Conservation (phyloP, 2,797 vertebrate species). For the Sparidentex hasta region DNA sequence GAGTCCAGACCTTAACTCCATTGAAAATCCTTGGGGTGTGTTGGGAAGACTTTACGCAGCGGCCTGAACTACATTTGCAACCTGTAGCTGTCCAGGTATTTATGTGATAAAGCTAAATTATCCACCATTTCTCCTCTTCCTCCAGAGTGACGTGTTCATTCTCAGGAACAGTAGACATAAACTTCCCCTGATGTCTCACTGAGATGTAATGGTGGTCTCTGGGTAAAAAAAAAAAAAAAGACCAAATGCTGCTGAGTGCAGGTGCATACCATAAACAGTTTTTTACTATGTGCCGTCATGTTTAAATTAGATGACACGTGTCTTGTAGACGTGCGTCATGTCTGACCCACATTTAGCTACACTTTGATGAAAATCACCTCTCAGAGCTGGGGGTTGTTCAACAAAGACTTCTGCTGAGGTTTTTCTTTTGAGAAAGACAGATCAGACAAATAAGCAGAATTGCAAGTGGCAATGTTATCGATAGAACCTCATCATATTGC, state of each 20-base stretch:
- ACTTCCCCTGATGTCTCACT: slow-evolving; percentile 9
- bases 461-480: not conserved
- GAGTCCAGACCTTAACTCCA: too few relatives aligned
- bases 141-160: slow-evolving; percentile 2
- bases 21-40: too few relatives aligned
- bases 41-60: too few relatives aligned
- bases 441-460: too few relatives aligned
- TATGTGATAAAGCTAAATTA: not conserved
- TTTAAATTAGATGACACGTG: slow-evolving; percentile 45
- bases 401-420: not conserved
- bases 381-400: not conserved
- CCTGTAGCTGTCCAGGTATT: not conserved
- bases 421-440: not conserved
- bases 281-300: slow-evolving; percentile 43
- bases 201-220: slow-evolving; percentile 18
- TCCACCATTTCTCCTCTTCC: not conserved
- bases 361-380: slow-evolving; percentile 45
- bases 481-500: not conserved
- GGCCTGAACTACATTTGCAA: not conserved
- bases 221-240: slow-evolving; percentile 35
- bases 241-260: slow-evolving; percentile 32
- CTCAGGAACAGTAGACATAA: slow-evolving; percentile 13
- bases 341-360: slow-evolving; percentile 46
- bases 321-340: slow-evolving; percentile 41
- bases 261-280: slow-evolving; percentile 56